Evolutionary conservation across 2,888 invertebrate genomes (phyloP).

Genomic region (Cremastobaeus sp.): DNA sequence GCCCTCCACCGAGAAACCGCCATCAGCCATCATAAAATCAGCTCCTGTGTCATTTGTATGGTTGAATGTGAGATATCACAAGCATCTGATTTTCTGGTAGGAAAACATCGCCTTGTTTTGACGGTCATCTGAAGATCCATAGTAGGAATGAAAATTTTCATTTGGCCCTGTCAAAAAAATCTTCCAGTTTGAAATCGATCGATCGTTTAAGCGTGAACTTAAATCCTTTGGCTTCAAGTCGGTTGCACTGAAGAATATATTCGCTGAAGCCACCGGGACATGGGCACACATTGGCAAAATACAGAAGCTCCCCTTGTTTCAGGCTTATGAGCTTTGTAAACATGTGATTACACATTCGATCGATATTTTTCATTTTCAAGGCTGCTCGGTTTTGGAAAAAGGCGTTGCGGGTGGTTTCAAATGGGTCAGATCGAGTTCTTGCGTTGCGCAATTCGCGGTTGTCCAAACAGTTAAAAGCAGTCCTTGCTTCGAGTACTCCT

Average conservation of each 20-base stretch:
- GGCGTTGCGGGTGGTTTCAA: background rate
- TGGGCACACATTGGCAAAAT: slow-evolving; percentile 78
- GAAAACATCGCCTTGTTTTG: background rate
- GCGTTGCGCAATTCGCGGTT: background rate
- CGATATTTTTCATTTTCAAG: background rate
- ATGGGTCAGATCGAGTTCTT: background rate
- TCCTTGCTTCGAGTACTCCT: background rate
- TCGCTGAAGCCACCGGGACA: slow-evolving; percentile 98
- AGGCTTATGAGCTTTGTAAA: background rate
- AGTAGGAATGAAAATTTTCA: slow-evolving; percentile 94
- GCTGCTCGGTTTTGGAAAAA: background rate
- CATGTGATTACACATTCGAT: background rate
- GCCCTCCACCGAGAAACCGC: slow-evolving; percentile 97
- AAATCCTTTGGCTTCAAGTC: background rate
- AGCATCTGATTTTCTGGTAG: background rate
- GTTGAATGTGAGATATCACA: slow-evolving; percentile 72
- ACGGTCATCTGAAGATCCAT: slow-evolving; percentile 74
- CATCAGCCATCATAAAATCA: slow-evolving; percentile 98
- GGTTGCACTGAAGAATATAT: slow-evolving; percentile 84
- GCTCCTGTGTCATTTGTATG: slow-evolving; percentile 89
- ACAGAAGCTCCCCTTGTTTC: background rate
- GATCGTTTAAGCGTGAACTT: background rate
- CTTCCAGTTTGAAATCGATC: slow-evolving; percentile 80
- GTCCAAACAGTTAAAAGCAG: background rate
- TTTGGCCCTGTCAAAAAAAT: slow-evolving; percentile 92